Percentiles rank a stretch among this genome's conserved stretches.
Evolutionary conservation across 2,888 invertebrate species (phyloP).

Genomic region (Baronia brevicornis): DNA sequence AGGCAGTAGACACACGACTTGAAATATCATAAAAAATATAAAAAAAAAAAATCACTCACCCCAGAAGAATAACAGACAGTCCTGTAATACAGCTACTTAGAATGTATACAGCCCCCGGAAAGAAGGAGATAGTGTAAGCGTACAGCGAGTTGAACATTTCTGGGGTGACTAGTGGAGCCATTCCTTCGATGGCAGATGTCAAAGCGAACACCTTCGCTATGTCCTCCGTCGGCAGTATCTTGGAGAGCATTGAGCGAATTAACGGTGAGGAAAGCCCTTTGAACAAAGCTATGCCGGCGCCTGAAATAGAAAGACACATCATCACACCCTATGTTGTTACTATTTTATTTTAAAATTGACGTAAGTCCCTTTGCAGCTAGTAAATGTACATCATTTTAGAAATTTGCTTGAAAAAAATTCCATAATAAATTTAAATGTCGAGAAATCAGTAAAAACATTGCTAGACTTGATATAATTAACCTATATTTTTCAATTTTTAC

Average conservation of each 20-base stretch:
- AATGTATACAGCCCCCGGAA: constrained; percentile 77
- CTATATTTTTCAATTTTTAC: no score
- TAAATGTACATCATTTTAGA: no score
- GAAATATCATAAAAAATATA: no score
- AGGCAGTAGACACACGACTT: no score
- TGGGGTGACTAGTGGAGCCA: constrained; percentile 76
- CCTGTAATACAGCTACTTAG: constrained; percentile 65
- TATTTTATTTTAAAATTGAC: no score
- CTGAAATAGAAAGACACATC: constrained; percentile 47
- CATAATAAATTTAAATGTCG: no score
- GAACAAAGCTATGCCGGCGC: constrained; percentile 64
- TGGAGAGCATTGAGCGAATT: constrained; percentile 76
- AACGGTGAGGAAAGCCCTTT: constrained; percentile 74
- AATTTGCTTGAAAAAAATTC: no score
- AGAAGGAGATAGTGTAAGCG: constrained; percentile 66
- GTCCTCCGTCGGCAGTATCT: constrained; percentile 75
- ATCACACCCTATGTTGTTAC: no score
- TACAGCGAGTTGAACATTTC: constrained; percentile 80
- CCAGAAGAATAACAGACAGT: constrained; percentile 56
- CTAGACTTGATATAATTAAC: no score
- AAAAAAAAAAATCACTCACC: constrained; percentile 57
- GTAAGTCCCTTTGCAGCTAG: no score
- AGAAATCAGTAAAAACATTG: no score
- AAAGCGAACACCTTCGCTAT: constrained; percentile 82
- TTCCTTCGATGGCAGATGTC: constrained; percentile 79